phyloP scores from a whole-genome alignment of 2,888 invertebrate species.

The Temnothorax rugatulus region DNA sequence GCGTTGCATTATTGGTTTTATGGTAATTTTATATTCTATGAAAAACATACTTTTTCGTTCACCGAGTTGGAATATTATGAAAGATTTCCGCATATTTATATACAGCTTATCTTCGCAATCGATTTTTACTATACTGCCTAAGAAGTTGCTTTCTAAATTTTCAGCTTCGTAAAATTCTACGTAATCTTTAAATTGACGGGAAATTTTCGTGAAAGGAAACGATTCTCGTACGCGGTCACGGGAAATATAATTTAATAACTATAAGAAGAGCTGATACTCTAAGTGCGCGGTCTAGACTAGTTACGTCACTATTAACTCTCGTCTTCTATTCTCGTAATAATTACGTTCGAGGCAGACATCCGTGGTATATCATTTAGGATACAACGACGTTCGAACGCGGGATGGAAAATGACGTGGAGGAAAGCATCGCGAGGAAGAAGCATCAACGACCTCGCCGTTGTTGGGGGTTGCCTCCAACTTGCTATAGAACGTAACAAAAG shows the following conservation, averaged over 20 bases:
- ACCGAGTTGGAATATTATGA: slow-evolving; percentile 1
- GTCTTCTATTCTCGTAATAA: slow-evolving; percentile 25
- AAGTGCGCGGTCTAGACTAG: neutral
- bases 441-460: neutral
- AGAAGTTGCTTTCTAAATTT: slow-evolving; percentile 1
- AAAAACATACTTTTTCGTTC: slow-evolving; percentile 6
- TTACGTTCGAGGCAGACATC: neutral
- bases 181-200: neutral
- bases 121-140: neutral
- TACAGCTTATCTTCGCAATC: neutral
- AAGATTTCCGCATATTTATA: neutral
- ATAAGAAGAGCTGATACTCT: neutral
- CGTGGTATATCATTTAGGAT: slow-evolving; percentile 12
- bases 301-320: neutral
- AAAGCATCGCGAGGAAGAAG: neutral
- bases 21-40: slow-evolving; percentile 40
- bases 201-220: neutral
- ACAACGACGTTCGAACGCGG: neutral
- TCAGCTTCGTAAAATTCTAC: neutral
- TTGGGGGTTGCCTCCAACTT: slow-evolving; percentile 18
- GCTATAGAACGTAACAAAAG: slow-evolving; percentile 43
- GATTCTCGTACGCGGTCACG: neutral
- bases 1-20: slow-evolving; percentile 29
- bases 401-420: slow-evolving; percentile 38
- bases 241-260: slow-evolving; percentile 14